phyloP scores from a whole-genome alignment of 1,140 invertebrate species.

The Heliconius eleuchia region DNA sequence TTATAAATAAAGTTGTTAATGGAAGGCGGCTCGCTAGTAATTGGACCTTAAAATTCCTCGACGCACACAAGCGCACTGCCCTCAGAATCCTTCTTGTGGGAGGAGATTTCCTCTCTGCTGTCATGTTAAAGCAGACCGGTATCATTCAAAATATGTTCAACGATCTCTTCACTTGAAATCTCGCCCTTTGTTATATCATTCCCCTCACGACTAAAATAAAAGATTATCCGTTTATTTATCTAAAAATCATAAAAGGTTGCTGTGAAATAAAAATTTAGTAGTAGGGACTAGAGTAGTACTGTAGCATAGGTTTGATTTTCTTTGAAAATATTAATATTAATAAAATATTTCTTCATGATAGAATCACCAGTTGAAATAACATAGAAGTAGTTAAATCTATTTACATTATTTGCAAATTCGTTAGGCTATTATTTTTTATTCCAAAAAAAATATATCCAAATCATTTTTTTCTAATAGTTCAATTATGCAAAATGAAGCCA shows the following conservation, averaged over 20 bases:
- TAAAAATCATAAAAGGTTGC: slow-evolving; percentile 19
- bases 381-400: too few species aligned
- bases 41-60: slow-evolving; percentile 69
- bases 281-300: neutral
- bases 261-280: neutral
- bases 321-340: too few species aligned
- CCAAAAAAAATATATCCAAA: too few species aligned
- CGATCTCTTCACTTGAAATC: slow-evolving; percentile 33
- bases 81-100: slow-evolving; percentile 39
- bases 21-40: slow-evolving; percentile 65
- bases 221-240: slow-evolving; percentile 16
- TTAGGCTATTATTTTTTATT: too few species aligned
- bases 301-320: neutral
- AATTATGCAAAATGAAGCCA: too few species aligned
- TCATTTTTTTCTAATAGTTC: too few species aligned
- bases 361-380: neutral
- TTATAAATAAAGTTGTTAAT: slow-evolving; percentile 78
- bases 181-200: slow-evolving; percentile 16
- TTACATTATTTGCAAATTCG: too few species aligned
- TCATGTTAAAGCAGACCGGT: slow-evolving; percentile 47
- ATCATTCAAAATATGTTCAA: slow-evolving; percentile 46
- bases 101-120: slow-evolving; percentile 36
- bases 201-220: slow-evolving; percentile 7
- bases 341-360: too few species aligned
- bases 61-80: slow-evolving; percentile 53